Base-by-base conservation (phyloP, 2,113 vertebrate species). In the Neodontobutis hainanensis region DNA sequence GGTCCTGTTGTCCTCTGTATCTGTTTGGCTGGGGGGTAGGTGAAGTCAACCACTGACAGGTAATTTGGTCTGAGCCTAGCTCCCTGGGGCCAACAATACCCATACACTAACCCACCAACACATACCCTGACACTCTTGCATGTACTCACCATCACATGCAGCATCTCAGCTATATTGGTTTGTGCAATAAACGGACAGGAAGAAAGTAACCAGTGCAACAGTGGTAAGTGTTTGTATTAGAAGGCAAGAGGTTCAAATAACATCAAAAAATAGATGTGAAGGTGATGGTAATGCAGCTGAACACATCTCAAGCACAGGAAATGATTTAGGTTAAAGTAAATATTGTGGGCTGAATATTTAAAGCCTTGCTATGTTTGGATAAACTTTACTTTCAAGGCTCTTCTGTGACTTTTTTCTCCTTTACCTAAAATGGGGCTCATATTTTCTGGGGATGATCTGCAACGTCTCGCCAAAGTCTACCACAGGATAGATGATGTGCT, bases 31-130 rank as follows among this genome's bases (percentile, higher is more conserved):
- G 59, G 70, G 85, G 87, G 87, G 83, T 87, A 88, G 86, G 87
- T 89, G 83, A 86, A 88, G 85, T 90, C 87, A 90, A 88, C 82
- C 82, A 72, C 85, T 89, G 87, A 88, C 82, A 85, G 87, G 87
- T 89, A 88, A 90, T 89, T 89, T 89, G 84, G 86, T 85, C 82
- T 86, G 83, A 88, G 79, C 76, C 14, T 16, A 63, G 63, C 62
- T 81, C 65, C 85, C 76, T 34, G 49, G 71, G 76, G 76, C 78
- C 68, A 80, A 48, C 60, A 73, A 68, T 80, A 76, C 84, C 86
- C 77, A 79, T 53, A 48, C 50, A 69, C 76, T 43, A 59, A 73
- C 62, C 60, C 52, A 71, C 51, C 70, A 72, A 65, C 32, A 64
- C 55, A 55, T 58, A 53, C 61, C 51, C 56, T 55, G 10, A 68